phyloP scores from a whole-genome alignment of 2,113 vertebrate species.

The Morone saxatilis region DNA sequence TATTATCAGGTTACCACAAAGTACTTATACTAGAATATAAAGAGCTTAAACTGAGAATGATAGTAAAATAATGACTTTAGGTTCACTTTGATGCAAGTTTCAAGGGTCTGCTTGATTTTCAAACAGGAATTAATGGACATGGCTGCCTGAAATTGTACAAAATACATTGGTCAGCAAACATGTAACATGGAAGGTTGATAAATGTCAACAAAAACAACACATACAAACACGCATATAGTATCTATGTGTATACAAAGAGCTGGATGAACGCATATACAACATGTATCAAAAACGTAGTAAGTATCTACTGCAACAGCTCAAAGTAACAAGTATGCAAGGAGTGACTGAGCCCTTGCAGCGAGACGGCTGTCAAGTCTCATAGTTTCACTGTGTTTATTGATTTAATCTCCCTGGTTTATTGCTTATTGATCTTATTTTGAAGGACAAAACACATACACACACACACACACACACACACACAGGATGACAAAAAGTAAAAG shows the following conservation, averaged over 20 bases:
- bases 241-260: too few relatives aligned
- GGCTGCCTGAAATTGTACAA: background rate
- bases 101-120: background rate
- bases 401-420: constrained; percentile 40
- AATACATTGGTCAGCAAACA: background rate
- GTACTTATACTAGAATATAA: too few relatives aligned
- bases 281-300: too few relatives aligned
- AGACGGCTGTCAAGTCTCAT: background rate
- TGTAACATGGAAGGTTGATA: too few relatives aligned
- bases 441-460: constrained; percentile 17
- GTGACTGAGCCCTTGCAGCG: constrained; percentile 35
- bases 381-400: constrained; percentile 46
- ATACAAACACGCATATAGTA: too few relatives aligned
- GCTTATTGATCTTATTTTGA: constrained; percentile 61
- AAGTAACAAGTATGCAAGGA: background rate
- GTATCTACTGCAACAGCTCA: background rate
- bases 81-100: too few relatives aligned
- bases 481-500: background rate
- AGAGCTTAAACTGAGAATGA: too few relatives aligned
- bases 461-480: too few relatives aligned
- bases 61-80: too few relatives aligned
- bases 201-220: too few relatives aligned
- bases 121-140: background rate
- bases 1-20: background rate
- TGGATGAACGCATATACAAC: too few relatives aligned